phyloP scores from a whole-genome alignment of 2,797 vertebrate species.

The Thaleichthys pacificus region DNA sequence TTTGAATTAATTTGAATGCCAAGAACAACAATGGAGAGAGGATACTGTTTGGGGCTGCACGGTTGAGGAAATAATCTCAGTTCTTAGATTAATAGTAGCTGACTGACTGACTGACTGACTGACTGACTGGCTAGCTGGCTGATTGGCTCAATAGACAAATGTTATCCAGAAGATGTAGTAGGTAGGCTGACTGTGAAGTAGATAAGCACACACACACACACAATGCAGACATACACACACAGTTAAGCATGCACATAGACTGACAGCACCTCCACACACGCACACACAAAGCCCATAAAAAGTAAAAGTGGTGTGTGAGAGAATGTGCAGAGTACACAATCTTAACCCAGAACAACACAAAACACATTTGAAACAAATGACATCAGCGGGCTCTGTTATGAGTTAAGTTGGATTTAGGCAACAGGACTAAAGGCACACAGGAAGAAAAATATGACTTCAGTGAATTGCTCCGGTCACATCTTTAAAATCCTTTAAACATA shows the following conservation, averaged over 20 bases:
- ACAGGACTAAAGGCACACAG: slow-evolving; percentile 27
- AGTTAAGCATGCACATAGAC: neutral
- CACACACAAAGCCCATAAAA: slow-evolving; percentile 24
- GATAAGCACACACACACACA: no score
- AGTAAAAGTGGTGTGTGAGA: slow-evolving; percentile 40
- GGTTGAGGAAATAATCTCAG: neutral
- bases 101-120: slow-evolving; percentile 4
- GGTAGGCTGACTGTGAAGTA: slow-evolving; percentile 9
- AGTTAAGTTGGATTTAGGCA: slow-evolving; percentile 47
- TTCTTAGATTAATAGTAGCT: slow-evolving; percentile 16
- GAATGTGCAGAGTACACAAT: slow-evolving; percentile 43
- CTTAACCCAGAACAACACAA: slow-evolving; percentile 46
- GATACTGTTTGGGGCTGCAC: slow-evolving; percentile 12
- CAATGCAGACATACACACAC: neutral
- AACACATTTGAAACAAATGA: slow-evolving; percentile 53
- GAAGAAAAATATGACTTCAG: slow-evolving; percentile 22
- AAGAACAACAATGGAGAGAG: slow-evolving; percentile 16
- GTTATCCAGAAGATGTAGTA: slow-evolving; percentile 8
- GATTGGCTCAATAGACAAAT: neutral
- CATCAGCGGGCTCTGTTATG: slow-evolving; percentile 48
- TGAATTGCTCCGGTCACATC: slow-evolving; percentile 11
- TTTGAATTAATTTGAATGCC: slow-evolving; percentile 18
- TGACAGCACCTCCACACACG: slow-evolving; percentile 12
- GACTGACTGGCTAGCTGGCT: neutral
- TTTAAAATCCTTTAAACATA: slow-evolving; percentile 14